phyloP scores from a whole-genome alignment of 2,113 vertebrate genomes.

The Anser cygnoides region DNA sequence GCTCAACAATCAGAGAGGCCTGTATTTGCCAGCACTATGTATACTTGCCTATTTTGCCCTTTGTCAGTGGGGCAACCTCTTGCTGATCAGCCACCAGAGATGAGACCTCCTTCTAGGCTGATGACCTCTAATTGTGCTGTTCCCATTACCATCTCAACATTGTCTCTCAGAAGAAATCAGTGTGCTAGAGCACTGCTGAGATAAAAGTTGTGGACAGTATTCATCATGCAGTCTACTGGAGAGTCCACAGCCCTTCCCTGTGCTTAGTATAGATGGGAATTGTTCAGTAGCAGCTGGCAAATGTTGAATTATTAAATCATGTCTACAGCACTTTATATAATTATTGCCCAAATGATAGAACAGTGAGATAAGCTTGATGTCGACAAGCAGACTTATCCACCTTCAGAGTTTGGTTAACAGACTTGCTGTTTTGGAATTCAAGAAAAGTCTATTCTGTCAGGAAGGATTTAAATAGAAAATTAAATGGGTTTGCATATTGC shows the following conservation, averaged over 20 bases:
- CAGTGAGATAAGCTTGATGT: neutral
- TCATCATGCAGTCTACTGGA: neutral
- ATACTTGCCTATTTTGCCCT: neutral
- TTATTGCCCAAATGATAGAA: conserved; percentile 41
- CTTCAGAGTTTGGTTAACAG: conserved; percentile 1
- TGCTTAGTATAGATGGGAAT: neutral
- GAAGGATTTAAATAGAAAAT: conserved; percentile 66
- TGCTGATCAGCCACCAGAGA: neutral
- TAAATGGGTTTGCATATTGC: conserved; percentile 55
- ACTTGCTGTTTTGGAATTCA: conserved; percentile 53
- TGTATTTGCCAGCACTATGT: neutral
- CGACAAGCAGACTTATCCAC: conserved; percentile 26
- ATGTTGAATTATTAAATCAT: conserved; percentile 53
- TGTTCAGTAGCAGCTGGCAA: conserved; percentile 1
- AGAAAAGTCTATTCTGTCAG: conserved; percentile 30
- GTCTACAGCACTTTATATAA: conserved; percentile 38
- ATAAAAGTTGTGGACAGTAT: neutral
- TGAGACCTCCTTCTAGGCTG: neutral
- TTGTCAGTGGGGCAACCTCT: neutral
- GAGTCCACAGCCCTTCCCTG: neutral
- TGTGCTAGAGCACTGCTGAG: neutral
- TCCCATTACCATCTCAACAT: neutral
- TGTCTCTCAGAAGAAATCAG: neutral
- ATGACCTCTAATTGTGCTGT: neutral
- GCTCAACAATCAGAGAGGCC: neutral